Conservation (phyloP, 2,113 vertebrate species). For the Potamarius usumacintae region DNA sequence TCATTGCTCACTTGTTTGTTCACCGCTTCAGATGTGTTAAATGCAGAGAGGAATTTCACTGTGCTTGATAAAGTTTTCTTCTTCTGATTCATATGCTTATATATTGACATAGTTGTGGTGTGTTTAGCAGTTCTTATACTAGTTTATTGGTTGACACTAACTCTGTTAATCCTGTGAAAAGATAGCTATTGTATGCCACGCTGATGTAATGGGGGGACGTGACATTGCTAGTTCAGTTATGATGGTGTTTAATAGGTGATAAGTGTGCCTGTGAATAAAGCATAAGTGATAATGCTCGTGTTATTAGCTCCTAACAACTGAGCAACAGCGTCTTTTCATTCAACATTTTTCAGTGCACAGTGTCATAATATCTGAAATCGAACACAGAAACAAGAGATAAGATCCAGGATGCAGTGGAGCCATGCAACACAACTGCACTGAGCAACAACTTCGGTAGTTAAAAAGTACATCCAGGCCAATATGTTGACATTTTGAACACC, state of each 20-base stretch:
- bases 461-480: background rate
- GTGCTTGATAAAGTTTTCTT: too few relatives aligned
- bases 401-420: background rate
- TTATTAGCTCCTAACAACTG: background rate
- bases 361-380: background rate
- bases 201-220: background rate
- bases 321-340: background rate
- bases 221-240: background rate
- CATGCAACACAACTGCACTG: background rate
- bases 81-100: too few relatives aligned
- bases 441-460: background rate
- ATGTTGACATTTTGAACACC: background rate
- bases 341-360: background rate
- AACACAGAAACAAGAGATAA: background rate
- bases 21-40: too few relatives aligned
- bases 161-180: background rate
- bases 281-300: background rate
- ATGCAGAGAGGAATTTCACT: too few relatives aligned
- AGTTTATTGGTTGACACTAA: background rate
- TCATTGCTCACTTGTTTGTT: too few relatives aligned
- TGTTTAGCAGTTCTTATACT: background rate
- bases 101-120: background rate
- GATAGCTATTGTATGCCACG: background rate
- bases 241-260: background rate
- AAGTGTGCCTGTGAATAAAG: background rate